Base-by-base conservation (phyloP, 2,888 invertebrate species). In the Andricus curvator region DNA sequence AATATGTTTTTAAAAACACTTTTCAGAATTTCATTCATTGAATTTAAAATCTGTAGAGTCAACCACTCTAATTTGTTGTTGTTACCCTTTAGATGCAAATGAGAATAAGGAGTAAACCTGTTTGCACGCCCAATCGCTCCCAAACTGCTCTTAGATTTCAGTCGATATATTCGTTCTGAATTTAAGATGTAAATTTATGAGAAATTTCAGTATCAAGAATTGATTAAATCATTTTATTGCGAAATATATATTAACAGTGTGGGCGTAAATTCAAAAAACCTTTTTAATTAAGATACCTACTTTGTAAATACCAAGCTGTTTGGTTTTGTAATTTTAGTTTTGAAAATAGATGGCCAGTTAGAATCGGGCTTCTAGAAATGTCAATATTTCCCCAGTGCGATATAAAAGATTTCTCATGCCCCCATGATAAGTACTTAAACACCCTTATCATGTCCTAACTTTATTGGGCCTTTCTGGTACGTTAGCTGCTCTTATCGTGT, bases 371-470 rank as follows among this genome's bases (percentile, higher is more conserved):
- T 44, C 44, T 44, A 15, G 4, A 44, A 44, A 44, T 48, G 3
- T 48, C 15, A 48, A 48, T 15, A 48, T 44, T 15, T 15, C 13
- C 0, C 44, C 13, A 44, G 44, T 13, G 44, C 13, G 44, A 44
- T 17, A 15, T 48, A 48, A 48, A 48, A 17, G 4, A 29, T 33
- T 51, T 56, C 51, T 70, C 33, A 48, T 48, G 70, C 20, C 56
- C n/a, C 74, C 74, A 33, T 74, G 56, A 74, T 56, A 74, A 6
- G 51, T 15, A 20, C 48, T 70, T 70, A 56, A 51, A 51, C n/a
- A 33, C 56, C n/a, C 74, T 70, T 70, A 70, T 70, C 70, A 70
- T 29, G 70, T 70, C 51, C 48, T 25, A 20, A 70, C 70, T 70
- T 70, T 70, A 74, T 74, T n/a, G 51, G 20, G 6, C 74, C 56